Evolutionary conservation across 2,113 vertebrate species (phyloP).

Genomic region (Crypturellus undulatus): DNA sequence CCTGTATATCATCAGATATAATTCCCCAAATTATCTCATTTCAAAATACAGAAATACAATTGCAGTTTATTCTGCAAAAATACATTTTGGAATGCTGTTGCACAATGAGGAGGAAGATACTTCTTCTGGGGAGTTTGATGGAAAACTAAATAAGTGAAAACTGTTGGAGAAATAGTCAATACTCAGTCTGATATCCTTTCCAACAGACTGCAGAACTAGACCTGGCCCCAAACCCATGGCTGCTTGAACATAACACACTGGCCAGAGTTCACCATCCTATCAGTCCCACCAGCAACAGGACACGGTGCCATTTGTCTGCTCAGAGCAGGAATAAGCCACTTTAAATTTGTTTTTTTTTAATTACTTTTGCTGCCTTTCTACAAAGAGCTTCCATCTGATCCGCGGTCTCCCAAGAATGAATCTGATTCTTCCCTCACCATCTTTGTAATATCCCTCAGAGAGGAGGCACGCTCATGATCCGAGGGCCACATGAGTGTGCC

Average conservation of each 20-base stretch:
- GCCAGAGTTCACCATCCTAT: not conserved
- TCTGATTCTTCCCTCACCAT: not conserved
- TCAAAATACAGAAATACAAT: not conserved
- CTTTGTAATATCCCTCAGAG: not conserved
- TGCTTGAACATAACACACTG: not conserved
- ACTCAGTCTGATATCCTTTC: conserved; percentile 24
- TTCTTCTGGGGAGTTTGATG: conserved; percentile 5
- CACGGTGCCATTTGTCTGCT: not conserved
- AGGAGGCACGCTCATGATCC: not conserved
- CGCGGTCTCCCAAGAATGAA: not conserved
- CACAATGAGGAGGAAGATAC: not conserved
- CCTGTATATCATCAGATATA: not conserved
- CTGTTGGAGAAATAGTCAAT: conserved; percentile 20
- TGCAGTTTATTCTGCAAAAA: not conserved
- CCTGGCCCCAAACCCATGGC: not conserved
- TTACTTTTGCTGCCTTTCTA: conserved; percentile 2
- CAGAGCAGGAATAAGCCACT: not conserved
- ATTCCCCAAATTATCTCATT: not conserved
- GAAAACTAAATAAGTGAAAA: conserved; percentile 17
- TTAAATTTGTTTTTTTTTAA: not conserved
- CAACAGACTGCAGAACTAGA: conserved; percentile 14
- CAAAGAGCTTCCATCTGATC: not conserved
- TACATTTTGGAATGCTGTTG: not conserved
- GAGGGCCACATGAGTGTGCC: accelerated
- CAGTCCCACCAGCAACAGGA: not conserved